Evolutionary conservation across 23 tunicate species (phyloP).

Genomic region (Corella eumyota): DNA sequence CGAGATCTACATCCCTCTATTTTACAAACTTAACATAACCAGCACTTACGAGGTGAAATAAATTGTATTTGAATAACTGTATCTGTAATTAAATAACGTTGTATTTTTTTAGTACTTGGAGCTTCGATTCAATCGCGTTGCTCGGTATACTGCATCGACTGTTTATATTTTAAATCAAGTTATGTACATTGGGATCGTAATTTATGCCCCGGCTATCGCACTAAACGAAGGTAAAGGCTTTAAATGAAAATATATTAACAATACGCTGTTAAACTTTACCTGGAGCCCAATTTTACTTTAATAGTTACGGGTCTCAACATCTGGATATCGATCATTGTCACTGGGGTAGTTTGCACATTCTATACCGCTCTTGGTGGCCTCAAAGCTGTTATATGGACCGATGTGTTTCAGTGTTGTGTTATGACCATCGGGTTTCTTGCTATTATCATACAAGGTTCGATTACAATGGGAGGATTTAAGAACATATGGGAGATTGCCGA

Average conservation of each 20-base stretch:
- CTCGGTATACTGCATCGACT: conserved; percentile 25
- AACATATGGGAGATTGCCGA: conserved; percentile 57
- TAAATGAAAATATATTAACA: no score
- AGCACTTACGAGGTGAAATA: conserved; percentile 94
- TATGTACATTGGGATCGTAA: conserved; percentile 39
- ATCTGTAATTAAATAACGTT: no score
- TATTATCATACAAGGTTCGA: conserved; percentile 40
- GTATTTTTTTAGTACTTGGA: conserved; percentile 35
- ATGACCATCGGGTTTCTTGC: conserved; percentile 62
- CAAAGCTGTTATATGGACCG: conserved; percentile 95
- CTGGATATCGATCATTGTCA: conserved; percentile 46
- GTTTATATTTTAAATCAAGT: conserved; percentile 29
- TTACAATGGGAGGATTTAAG: conserved; percentile 46
- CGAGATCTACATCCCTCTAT: conserved; percentile 78
- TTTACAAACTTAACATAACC: conserved; percentile 51
- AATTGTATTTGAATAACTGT: no score
- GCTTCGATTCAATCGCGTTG: conserved; percentile 22
- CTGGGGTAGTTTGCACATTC: conserved; percentile 68
- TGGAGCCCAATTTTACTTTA: no score
- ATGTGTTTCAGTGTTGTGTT: conserved; percentile 65
- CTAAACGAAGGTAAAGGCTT: conserved; percentile 28
- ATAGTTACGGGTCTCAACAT: conserved; percentile 63
- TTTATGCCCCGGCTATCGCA: conserved; percentile 56
- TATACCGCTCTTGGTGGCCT: conserved; percentile 85
- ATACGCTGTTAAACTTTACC: no score